Percentiles rank a stretch among this genome's conserved stretches.
These are phyloP conservation scores for Pseudomyrmex flavicornis DNA, from an alignment of 1,140 invertebrate genomes.

Conservation along the genomic window DNA sequence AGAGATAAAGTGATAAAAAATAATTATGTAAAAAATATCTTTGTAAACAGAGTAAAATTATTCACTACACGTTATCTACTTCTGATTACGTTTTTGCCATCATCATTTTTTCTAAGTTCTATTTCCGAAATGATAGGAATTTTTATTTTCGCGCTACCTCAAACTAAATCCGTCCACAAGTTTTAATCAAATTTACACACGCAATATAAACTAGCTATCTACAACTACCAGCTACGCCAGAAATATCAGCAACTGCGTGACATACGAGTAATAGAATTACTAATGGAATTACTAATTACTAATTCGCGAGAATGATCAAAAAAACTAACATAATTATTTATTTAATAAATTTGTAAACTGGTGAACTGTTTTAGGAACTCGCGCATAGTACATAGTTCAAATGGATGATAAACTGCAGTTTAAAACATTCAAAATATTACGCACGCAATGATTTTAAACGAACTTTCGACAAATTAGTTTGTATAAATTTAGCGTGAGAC, in stretches of 20 bases:
- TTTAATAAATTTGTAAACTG: background rate
- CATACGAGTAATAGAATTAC: background rate
- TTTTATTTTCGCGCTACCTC: background rate
- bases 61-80: constrained; percentile 7
- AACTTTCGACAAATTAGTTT: background rate
- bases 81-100: constrained; percentile 4
- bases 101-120: constrained; percentile 35
- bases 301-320: background rate
- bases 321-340: background rate
- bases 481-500: background rate
- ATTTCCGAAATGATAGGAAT: constrained; percentile 32
- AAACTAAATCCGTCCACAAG: constrained; percentile 14
- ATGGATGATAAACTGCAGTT: no score
- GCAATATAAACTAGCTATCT: constrained; percentile 48
- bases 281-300: background rate
- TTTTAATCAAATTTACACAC: constrained; percentile 57
- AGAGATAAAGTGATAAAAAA: background rate
- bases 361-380: background rate
- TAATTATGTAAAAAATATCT: background rate
- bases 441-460: background rate
- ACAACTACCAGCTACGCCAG: constrained; percentile 26
- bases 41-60: background rate
- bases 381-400: no score
- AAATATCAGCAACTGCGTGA: constrained; percentile 39
- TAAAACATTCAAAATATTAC: no score